A percentile compares a stretch with the other conserved stretches of the same genome.
These are phyloP conservation scores for Micromesistius poutassou DNA, from an alignment of 2,797 vertebrate genomes.

Conservation along the genomic window DNA sequence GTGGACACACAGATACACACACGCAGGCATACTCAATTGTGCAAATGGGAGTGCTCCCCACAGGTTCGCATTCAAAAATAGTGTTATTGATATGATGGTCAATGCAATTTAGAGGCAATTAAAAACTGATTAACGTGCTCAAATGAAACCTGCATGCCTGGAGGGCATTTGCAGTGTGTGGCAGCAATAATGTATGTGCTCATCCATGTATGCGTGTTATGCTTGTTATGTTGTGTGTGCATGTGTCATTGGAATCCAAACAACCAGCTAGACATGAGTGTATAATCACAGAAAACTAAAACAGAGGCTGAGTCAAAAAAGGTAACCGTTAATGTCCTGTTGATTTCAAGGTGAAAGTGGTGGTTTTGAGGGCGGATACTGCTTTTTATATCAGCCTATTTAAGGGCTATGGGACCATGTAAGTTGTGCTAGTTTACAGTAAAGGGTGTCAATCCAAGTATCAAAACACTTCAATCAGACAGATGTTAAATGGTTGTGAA, in stretches of 20 bases:
- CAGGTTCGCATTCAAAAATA: slow-evolving; percentile 67
- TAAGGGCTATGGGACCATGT: slow-evolving; percentile 19
- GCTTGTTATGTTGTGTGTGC: slow-evolving; percentile 13
- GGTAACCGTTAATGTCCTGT: slow-evolving; percentile 10
- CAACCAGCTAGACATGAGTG: slow-evolving; percentile 10
- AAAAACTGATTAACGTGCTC: slow-evolving; percentile 88
- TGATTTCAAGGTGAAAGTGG: neutral
- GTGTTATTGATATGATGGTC: slow-evolving; percentile 79
- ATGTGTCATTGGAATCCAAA: slow-evolving; percentile 3
- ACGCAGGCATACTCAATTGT: slow-evolving; percentile 4
- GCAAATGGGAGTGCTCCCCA: too few relatives aligned
- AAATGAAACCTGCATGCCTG: slow-evolving; percentile 79
- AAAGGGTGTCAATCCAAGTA: neutral
- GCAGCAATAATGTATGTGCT: slow-evolving; percentile 68
- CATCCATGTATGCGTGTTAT: slow-evolving; percentile 19
- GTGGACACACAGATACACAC: slow-evolving; percentile 7
- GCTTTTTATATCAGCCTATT: slow-evolving; percentile 7
- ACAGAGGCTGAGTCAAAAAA: neutral
- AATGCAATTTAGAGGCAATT: slow-evolving; percentile 90
- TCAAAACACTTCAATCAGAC: slow-evolving; percentile 24
- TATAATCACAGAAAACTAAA: slow-evolving; percentile 18
- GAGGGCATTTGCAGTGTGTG: slow-evolving; percentile 72
- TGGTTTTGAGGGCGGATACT: neutral
- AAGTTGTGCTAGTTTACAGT: slow-evolving; percentile 19
- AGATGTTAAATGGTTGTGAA: slow-evolving; percentile 44